These are phyloP conservation scores for Sylvicapra grimmia DNA, from an alignment of 2,113 vertebrate species.

Conservation along the genomic window DNA sequence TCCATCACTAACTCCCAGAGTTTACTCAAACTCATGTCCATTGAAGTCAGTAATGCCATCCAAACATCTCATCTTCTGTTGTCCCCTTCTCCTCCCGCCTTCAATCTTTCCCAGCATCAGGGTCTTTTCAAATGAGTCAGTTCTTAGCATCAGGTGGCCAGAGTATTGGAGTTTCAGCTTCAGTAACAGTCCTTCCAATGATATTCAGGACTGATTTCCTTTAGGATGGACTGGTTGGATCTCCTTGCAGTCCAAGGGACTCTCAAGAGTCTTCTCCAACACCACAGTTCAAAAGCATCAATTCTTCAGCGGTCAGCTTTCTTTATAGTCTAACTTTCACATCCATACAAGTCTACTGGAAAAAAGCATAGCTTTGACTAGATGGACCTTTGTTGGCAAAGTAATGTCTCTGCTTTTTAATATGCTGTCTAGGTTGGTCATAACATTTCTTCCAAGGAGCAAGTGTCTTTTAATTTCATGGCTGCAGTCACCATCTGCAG, in stretches of 20 bases:
- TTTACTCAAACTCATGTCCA: neutral
- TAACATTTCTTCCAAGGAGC: neutral
- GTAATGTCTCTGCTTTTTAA: neutral
- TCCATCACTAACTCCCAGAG: neutral
- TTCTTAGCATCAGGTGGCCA: neutral
- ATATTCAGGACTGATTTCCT: neutral
- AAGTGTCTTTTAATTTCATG: neutral
- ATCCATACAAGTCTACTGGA: neutral
- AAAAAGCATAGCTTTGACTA: neutral
- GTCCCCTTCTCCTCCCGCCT: neutral
- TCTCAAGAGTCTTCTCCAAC: neutral
- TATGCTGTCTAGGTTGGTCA: neutral
- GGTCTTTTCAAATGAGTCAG: neutral
- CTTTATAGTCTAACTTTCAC: neutral
- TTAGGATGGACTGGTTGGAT: neutral
- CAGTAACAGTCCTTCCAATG: neutral
- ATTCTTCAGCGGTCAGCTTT: neutral
- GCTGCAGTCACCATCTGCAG: neutral
- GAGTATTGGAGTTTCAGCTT: neutral
- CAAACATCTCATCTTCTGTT: neutral
- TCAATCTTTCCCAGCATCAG: neutral
- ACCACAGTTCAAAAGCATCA: neutral
- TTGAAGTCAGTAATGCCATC: neutral
- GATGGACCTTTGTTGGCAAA: neutral
- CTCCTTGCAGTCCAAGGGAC: fast-evolving